Base-by-base conservation (phyloP, 2,113 vertebrate genomes). In the Zootoca vivipara region DNA sequence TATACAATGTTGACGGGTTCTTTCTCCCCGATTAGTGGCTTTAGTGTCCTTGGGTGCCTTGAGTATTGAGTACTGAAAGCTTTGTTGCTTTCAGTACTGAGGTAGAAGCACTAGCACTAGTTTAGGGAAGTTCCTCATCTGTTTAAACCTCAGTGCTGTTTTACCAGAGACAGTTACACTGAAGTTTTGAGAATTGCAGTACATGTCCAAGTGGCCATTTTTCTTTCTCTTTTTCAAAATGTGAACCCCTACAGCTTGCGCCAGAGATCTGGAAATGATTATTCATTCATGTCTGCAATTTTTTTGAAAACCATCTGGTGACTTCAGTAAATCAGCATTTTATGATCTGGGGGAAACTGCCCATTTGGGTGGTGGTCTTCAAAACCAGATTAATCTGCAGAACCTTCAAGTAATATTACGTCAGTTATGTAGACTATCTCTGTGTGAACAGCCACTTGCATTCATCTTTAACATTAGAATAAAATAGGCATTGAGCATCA, bases 241-340 rank as follows among this genome's bases (percentile, higher is more conserved):
- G 87, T 75, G 86, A 38, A 65, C 42, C 75, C 40, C 82, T 74
- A 72, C 40, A 86, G 52, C 0, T 16, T 24, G 7, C 73, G 16
- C 77, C 64, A 87, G 26, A 89, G 82, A 75, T 89, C 75, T 72
- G 82, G 81, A 83, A 91, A 46, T 52, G 9, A 75, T 87, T 65
- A 22, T 0, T 0, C 75, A 2, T 15, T 83, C 7, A 67, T 67
- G 22, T 90, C 72, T 90, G 72, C 56, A 84, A 3, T 20, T 28
- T 64, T 64, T 88, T 86, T 86, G 69, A 78, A 89, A 94, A 88
- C 82, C 89, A 89, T 89, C 83, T 89, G 85, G 77, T 64, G 65
- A 81, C 0, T 82, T 87, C 78, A 52, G 64, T 64, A 85, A 90
- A 62, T 88, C 56, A 62, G 46, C 85, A 72, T 33, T 83, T 85